phyloP scores from a whole-genome alignment of 2,888 invertebrate genomes.

The Silvanus unidentatus region DNA sequence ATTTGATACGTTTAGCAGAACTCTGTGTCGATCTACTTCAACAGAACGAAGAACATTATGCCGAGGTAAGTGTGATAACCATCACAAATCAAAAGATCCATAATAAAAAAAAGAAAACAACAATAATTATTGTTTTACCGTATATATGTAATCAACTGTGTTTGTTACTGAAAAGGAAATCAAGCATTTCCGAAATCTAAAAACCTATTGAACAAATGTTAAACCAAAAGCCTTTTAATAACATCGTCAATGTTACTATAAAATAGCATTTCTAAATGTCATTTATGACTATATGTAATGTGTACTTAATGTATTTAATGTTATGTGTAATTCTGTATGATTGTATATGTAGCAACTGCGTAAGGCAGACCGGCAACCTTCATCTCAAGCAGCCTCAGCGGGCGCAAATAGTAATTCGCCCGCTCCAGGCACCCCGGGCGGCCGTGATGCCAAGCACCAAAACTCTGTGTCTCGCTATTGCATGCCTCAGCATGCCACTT shows the following conservation, averaged over 20 bases:
- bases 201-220: background rate
- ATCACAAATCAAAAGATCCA: no score
- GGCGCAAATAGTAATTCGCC: slow-evolving; percentile 33
- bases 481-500: slow-evolving; percentile 58
- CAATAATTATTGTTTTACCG: no score
- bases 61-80: slow-evolving; percentile 71
- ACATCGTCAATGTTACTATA: background rate
- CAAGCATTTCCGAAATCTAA: background rate
- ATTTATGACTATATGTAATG: slow-evolving; percentile 10
- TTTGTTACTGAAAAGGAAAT: no score
- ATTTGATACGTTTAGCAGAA: slow-evolving; percentile 94
- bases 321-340: slow-evolving; percentile 46
- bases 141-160: no score
- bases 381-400: slow-evolving; percentile 36
- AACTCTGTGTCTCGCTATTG: slow-evolving; percentile 54
- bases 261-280: no score
- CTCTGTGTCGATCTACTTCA: slow-evolving; percentile 96
- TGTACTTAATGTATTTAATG: slow-evolving; percentile 31
- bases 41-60: slow-evolving; percentile 99
- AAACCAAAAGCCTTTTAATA: background rate
- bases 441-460: slow-evolving; percentile 47
- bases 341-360: slow-evolving; percentile 48
- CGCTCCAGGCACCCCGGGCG: slow-evolving; percentile 43
- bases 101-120: no score
- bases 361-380: slow-evolving; percentile 46